These are phyloP conservation scores for Suillia variegata DNA, from an alignment of 2,888 invertebrate species.

Conservation along the genomic window DNA sequence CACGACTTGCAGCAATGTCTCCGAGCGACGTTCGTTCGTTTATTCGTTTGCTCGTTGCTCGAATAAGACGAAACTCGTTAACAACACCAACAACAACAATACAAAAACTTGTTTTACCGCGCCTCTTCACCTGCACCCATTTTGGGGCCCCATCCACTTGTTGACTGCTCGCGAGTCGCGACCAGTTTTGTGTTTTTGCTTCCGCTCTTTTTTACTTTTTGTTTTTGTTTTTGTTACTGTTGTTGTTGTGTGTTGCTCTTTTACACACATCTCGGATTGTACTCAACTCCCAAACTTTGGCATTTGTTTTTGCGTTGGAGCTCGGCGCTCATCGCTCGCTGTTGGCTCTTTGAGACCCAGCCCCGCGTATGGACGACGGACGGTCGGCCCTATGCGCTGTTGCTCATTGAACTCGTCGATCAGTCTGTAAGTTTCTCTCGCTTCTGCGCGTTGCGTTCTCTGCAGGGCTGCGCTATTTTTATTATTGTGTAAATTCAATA, in stretches of 20 bases:
- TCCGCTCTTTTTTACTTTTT: neutral
- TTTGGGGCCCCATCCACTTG: slow-evolving; percentile 8
- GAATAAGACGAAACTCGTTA: neutral
- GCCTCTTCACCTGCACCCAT: slow-evolving; percentile 12
- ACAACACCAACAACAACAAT: slow-evolving; percentile 8
- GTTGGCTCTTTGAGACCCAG: slow-evolving; percentile 20
- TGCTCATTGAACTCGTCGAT: slow-evolving; percentile 33
- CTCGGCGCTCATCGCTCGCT: neutral
- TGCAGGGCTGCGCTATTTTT: slow-evolving; percentile 40
- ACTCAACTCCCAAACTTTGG: too few relatives aligned
- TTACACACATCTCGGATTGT: too few relatives aligned
- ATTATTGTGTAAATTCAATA: neutral
- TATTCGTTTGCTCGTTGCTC: too few relatives aligned
- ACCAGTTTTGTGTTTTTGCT: neutral
- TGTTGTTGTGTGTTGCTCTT: too few relatives aligned
- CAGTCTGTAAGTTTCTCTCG: slow-evolving; percentile 59
- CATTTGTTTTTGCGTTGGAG: slow-evolving; percentile 14
- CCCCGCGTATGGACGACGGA: neutral
- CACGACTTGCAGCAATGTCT: neutral
- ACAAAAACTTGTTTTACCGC: slow-evolving; percentile 20
- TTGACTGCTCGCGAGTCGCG: neutral
- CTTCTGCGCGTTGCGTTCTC: slow-evolving; percentile 57
- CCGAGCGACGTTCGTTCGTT: too few relatives aligned
- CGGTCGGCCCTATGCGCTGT: slow-evolving; percentile 12
- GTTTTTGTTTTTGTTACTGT: slow-evolving; percentile 2